phyloP scores from a whole-genome alignment of 2,113 vertebrate species.

The Percina caprodes region DNA sequence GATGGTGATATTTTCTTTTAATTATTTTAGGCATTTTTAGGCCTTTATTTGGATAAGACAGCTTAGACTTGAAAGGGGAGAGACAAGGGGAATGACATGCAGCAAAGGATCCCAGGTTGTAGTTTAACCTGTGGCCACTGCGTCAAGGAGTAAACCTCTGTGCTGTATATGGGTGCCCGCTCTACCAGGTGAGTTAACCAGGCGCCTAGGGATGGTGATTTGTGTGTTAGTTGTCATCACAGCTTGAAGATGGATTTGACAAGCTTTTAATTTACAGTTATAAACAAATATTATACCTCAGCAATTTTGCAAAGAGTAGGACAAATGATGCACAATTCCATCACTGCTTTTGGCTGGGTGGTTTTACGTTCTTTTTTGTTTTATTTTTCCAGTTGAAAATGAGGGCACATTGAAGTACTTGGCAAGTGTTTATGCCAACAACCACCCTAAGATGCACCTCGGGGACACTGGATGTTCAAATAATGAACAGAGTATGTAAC shows the following conservation, averaged over 20 bases:
- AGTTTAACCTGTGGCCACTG: too few relatives aligned
- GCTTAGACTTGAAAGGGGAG: too few relatives aligned
- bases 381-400: constrained; percentile 88
- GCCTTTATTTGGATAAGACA: too few relatives aligned
- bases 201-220: background rate
- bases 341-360: background rate
- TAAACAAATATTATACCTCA: background rate
- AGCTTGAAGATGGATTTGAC: constrained; percentile 3
- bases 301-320: background rate
- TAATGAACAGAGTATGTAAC: constrained; percentile 89
- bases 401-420: constrained; percentile 94
- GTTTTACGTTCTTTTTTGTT: background rate
- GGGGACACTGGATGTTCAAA: constrained; percentile 91
- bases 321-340: background rate
- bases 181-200: too few relatives aligned
- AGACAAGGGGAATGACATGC: too few relatives aligned
- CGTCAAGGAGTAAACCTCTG: too few relatives aligned
- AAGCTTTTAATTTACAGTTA: background rate
- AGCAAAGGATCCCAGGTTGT: too few relatives aligned
- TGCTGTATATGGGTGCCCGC: too few relatives aligned
- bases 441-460: constrained; percentile 94
- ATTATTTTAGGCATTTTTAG: too few relatives aligned
- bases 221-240: background rate
- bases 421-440: constrained; percentile 93
- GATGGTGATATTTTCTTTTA: too few relatives aligned